Percentiles rank a stretch among this genome's conserved stretches.
Conservation (phyloP, 2,888 invertebrate species). For the Pheosia gnoma region DNA sequence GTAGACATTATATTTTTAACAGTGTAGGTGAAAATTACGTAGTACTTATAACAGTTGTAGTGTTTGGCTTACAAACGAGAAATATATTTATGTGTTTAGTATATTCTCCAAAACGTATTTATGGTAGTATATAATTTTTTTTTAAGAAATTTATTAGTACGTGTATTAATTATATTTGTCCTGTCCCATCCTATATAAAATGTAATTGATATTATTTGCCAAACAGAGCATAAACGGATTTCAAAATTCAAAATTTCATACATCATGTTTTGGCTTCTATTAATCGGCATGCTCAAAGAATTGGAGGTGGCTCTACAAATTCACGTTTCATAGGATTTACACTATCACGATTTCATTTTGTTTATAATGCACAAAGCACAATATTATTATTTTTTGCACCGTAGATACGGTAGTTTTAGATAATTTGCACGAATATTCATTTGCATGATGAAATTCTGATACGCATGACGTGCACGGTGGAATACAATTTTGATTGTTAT, state of each 20-base stretch:
- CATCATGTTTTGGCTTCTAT: constrained; percentile 65
- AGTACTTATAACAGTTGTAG: neutral
- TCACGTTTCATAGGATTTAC: constrained; percentile 19
- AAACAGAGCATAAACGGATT: constrained; percentile 69
- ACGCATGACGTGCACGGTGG: constrained; percentile 42
- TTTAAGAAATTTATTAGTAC: neutral
- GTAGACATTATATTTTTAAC: constrained; percentile 12
- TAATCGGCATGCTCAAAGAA: constrained; percentile 76
- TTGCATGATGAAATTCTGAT: constrained; percentile 38
- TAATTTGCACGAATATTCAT: constrained; percentile 41
- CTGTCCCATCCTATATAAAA: neutral
- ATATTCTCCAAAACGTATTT: neutral
- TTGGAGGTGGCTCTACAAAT: constrained; percentile 69
- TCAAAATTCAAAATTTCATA: constrained; percentile 77
- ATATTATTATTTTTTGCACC: constrained; percentile 31
- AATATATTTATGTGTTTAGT: neutral
- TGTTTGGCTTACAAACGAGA: neutral
- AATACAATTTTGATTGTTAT: constrained; percentile 14
- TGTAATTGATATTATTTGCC: constrained; percentile 52
- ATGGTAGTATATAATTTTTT: neutral
- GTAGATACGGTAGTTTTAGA: constrained; percentile 28
- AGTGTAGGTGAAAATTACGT: neutral
- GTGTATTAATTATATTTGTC: constrained; percentile 4
- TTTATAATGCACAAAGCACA: constrained; percentile 18
- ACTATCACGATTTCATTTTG: constrained; percentile 10